These are phyloP conservation scores for Dicrostonyx torquatus DNA, from an alignment of 2,797 vertebrate genomes.

Conservation along the genomic window DNA sequence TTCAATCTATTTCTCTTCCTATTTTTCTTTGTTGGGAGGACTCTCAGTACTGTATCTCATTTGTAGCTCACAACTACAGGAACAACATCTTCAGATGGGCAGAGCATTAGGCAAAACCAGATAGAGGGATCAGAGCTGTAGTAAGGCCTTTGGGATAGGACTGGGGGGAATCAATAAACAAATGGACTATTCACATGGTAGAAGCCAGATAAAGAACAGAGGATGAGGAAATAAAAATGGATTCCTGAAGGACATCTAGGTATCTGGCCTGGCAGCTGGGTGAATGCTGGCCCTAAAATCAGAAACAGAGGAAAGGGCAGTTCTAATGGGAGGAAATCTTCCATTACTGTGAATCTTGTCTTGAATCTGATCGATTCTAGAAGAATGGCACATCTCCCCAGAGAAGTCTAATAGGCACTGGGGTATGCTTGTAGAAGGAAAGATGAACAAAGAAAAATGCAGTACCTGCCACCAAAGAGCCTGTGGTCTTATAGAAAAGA, in stretches of 20 bases:
- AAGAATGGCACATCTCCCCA: neutral
- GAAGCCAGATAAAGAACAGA: constrained; percentile 25
- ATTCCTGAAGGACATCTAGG: neutral
- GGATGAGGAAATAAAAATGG: neutral
- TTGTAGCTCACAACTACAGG: neutral
- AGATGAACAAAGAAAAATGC: neutral
- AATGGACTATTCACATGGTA: neutral
- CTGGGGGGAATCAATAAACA: neutral
- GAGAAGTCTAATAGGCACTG: neutral
- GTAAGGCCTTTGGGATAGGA: neutral
- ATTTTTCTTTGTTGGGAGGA: neutral
- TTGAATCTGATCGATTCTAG: neutral
- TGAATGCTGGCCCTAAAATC: neutral
- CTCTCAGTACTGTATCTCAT: neutral
- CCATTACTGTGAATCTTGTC: neutral
- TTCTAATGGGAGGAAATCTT: neutral
- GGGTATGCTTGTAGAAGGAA: neutral
- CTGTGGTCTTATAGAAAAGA: neutral
- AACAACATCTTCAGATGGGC: neutral
- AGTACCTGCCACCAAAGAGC: neutral
- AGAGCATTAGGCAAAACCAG: neutral
- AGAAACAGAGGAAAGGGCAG: neutral
- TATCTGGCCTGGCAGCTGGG: neutral
- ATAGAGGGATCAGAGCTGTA: neutral
- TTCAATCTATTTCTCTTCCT: neutral